These are phyloP conservation scores for Distichodus sexfasciatus DNA, from an alignment of 2,797 vertebrate genomes.

Conservation along the genomic window DNA sequence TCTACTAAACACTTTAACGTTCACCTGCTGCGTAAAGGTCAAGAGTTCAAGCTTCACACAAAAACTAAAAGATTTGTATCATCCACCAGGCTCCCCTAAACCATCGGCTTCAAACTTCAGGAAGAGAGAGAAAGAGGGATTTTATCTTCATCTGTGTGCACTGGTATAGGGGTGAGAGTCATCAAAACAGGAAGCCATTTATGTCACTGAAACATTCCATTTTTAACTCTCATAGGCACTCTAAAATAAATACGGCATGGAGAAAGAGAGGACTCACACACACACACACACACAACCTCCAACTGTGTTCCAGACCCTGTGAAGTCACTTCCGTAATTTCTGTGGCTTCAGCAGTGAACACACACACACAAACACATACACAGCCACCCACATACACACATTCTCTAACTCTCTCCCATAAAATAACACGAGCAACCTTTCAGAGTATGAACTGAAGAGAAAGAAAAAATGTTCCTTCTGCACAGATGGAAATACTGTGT, in stretches of 20 bases:
- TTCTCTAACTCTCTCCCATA: too few species aligned
- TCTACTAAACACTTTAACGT: too few species aligned
- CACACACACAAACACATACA: not conserved
- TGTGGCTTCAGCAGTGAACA: not conserved
- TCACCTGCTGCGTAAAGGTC: not conserved
- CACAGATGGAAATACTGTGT: too few species aligned
- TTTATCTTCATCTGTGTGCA: not conserved
- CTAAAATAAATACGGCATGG: constrained; percentile 67
- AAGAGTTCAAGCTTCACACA: constrained; percentile 1
- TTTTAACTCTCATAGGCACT: constrained; percentile 69
- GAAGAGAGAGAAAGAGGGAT: not conserved
- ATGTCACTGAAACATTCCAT: constrained; percentile 74
- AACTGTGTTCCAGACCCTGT: not conserved
- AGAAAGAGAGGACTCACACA: not conserved
- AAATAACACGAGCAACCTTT: too few species aligned
- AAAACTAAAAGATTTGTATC: not conserved
- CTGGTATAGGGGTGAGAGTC: constrained; percentile 52
- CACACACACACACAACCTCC: not conserved
- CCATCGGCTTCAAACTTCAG: too few species aligned
- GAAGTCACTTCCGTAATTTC: constrained; percentile 1
- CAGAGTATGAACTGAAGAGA: too few species aligned
- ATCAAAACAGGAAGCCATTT: constrained; percentile 78
- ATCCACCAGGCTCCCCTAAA: constrained; percentile 8
- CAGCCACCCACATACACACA: too few species aligned
- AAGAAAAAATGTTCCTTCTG: too few species aligned